Conservation (phyloP, 2,888 invertebrate species). For the Melanostoma mellinum region DNA sequence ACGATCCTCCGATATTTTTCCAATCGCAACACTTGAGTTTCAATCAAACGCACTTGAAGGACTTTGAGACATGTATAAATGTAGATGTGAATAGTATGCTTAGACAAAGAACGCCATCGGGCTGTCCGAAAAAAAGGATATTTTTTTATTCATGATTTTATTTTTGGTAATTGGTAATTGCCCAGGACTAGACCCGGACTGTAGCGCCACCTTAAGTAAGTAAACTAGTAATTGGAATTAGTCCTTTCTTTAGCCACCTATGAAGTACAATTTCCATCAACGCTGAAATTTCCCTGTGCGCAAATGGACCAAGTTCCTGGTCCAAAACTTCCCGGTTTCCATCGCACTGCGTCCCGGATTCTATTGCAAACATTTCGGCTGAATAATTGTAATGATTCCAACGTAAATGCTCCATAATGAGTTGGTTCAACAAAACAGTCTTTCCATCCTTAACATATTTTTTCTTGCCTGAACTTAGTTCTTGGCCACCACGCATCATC, state of each 20-base stretch:
- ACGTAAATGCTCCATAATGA: conserved; percentile 79
- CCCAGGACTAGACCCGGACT: no score
- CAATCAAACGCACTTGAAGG: no score
- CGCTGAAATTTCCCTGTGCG: conserved; percentile 76
- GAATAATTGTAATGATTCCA: conserved; percentile 80
- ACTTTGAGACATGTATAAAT: no score
- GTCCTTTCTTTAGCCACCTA: conserved; percentile 32
- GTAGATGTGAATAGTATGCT: no score
- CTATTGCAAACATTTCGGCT: conserved; percentile 79
- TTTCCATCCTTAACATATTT: conserved; percentile 65
- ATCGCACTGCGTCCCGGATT: conserved; percentile 75
- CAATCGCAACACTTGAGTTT: no score
- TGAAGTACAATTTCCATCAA: conserved; percentile 76
- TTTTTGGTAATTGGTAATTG: no score
- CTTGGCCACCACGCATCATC: conserved; percentile 74
- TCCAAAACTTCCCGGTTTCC: conserved; percentile 76
- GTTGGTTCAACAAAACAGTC: conserved; percentile 77
- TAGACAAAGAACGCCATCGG: no score
- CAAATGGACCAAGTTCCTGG: conserved; percentile 73
- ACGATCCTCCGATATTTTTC: no score
- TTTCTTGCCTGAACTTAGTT: neutral
- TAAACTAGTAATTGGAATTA: no score
- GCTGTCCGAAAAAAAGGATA: no score
- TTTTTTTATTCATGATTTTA: no score
- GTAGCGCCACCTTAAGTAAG: no score